These are phyloP conservation scores for Peromyscus aztecus DNA, from an alignment of 2,797 vertebrate species.

Conservation along the genomic window DNA sequence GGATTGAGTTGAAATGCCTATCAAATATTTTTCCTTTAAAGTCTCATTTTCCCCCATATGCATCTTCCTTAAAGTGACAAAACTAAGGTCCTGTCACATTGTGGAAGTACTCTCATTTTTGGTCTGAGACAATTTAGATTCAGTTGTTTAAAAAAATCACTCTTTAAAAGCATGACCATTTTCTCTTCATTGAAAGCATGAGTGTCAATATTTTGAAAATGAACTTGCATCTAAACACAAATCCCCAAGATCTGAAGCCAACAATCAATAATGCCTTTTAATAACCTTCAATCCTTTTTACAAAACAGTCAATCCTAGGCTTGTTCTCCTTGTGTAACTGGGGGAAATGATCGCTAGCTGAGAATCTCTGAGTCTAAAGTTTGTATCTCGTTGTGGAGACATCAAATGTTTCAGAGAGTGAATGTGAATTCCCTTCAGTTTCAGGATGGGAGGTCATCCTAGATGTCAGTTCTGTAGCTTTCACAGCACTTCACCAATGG, in stretches of 20 bases:
- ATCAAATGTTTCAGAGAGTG: background rate
- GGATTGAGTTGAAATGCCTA: background rate
- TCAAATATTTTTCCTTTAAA: background rate
- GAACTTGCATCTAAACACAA: constrained; percentile 6
- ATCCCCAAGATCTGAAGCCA: background rate
- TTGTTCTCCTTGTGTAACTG: background rate
- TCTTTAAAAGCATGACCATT: background rate
- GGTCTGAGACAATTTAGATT: background rate
- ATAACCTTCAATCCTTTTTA: constrained; percentile 50
- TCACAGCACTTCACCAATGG: accelerated
- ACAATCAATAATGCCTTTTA: constrained; percentile 42
- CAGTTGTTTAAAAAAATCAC: background rate
- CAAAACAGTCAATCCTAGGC: background rate
- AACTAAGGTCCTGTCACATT: background rate
- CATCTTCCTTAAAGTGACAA: background rate
- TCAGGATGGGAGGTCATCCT: background rate
- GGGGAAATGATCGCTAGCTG: background rate
- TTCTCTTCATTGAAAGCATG: constrained; percentile 19
- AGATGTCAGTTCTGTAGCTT: background rate
- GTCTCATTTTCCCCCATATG: background rate
- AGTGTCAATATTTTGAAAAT: background rate
- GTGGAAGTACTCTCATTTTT: background rate
- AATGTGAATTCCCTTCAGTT: background rate
- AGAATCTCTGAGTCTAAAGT: background rate
- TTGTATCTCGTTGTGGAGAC: background rate